A percentile compares a stretch with the other conserved stretches of the same genome.
These are phyloP conservation scores for Muscicapa comitata DNA, from an alignment of 2,797 vertebrate species.

Conservation along the genomic window DNA sequence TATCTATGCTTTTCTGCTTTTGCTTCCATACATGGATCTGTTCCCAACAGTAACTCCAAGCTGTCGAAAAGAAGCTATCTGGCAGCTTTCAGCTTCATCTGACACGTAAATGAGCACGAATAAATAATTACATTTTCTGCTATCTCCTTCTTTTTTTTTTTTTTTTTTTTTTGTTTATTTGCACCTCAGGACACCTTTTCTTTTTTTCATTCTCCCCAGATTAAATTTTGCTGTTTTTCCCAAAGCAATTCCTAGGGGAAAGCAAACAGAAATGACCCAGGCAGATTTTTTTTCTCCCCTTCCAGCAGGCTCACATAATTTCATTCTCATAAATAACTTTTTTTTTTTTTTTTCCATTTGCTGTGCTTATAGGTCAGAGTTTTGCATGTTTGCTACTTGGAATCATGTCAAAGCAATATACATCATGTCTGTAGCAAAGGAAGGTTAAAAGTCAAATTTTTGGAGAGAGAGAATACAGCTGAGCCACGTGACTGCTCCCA, in stretches of 20 bases:
- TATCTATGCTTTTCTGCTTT: slow-evolving; percentile 86
- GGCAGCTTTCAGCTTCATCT: slow-evolving; percentile 81
- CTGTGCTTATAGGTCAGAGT: slow-evolving; percentile 35
- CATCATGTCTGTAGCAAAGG: slow-evolving; percentile 44
- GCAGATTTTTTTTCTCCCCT: background rate
- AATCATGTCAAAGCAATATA: slow-evolving; percentile 52
- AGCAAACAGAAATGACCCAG: background rate
- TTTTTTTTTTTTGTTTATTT: background rate
- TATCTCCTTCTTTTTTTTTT: background rate
- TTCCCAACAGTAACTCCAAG: slow-evolving; percentile 83
- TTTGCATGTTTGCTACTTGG: slow-evolving; percentile 50
- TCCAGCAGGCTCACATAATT: background rate
- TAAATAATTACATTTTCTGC: slow-evolving; percentile 50
- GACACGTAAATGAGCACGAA: slow-evolving; percentile 80
- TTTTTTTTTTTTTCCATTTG: background rate
- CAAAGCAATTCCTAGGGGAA: background rate
- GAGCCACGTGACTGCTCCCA: slow-evolving; percentile 31
- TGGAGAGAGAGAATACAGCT: slow-evolving; percentile 28
- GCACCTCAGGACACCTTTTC: background rate
- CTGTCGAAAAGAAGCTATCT: slow-evolving; percentile 84
- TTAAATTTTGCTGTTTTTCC: background rate
- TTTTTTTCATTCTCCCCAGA: background rate
- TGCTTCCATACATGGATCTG: slow-evolving; percentile 95
- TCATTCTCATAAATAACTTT: slow-evolving; percentile 14
- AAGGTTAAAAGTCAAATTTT: slow-evolving; percentile 70